Conservation (phyloP, 2,113 vertebrate genomes). For the Tricholaema leucomelas region DNA sequence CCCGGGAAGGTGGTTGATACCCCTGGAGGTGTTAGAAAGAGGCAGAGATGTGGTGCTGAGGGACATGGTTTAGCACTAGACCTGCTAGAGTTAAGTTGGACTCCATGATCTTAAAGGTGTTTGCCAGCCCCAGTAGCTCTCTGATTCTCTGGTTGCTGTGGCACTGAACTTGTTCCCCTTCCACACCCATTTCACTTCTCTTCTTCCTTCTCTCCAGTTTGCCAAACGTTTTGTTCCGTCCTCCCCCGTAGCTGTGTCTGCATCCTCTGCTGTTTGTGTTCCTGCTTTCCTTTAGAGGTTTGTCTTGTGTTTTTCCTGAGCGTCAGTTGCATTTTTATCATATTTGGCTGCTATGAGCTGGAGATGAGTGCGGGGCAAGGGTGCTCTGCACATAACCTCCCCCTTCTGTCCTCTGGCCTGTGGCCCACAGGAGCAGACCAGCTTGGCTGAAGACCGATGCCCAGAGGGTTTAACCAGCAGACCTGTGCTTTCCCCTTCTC, state of each 20-base stretch:
- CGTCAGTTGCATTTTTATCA: neutral
- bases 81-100: no score
- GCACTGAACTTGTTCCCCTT: accelerated
- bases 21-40: no score
- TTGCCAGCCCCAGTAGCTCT: no score
- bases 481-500: neutral
- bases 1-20: no score
- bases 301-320: neutral
- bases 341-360: neutral
- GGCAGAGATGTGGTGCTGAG: no score
- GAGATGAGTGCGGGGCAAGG: neutral
- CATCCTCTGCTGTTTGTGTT: neutral
- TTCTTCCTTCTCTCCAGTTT: neutral
- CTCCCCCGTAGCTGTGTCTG: neutral
- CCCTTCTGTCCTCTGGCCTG: neutral
- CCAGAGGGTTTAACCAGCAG: neutral
- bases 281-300: neutral
- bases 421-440: neutral
- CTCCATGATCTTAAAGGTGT: no score
- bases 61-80: no score
- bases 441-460: neutral
- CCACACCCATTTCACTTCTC: neutral
- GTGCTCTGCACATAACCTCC: accelerated
- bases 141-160: neutral
- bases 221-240: neutral